Percentiles rank a stretch among this genome's conserved stretches.
Evolutionary conservation across 2,113 vertebrate species (phyloP).

Genomic region (Pseudopodoces humilis): DNA sequence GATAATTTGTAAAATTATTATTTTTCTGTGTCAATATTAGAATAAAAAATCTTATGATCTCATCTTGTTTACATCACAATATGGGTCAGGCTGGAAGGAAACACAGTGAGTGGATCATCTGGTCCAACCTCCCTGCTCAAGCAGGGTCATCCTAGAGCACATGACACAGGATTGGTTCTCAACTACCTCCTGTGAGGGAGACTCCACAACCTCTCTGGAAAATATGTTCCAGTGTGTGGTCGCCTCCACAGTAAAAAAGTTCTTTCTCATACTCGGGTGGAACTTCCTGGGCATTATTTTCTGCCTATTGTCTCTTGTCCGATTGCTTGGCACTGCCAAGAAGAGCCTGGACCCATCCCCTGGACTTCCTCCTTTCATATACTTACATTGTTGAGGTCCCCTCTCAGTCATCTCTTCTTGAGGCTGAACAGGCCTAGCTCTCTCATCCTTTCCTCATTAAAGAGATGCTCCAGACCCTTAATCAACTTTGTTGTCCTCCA

Average conservation of each 20-base stretch:
- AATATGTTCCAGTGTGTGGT: not conserved
- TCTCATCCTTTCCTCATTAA: not conserved
- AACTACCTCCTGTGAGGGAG: not conserved
- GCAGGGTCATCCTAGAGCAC: not conserved
- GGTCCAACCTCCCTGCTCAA: not conserved
- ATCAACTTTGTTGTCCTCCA: not conserved
- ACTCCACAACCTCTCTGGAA: not conserved
- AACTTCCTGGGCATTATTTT: not conserved
- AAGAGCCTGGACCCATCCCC: not conserved
- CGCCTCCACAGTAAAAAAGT: not conserved
- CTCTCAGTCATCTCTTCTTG: not conserved
- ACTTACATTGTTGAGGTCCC: no score
- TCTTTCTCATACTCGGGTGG: not conserved
- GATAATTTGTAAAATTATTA: not conserved
- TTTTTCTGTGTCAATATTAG: not conserved
- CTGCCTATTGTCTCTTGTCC: not conserved
- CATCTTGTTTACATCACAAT: not conserved
- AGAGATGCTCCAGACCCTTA: not conserved
- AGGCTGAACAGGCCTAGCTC: not conserved
- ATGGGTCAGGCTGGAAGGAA: not conserved
- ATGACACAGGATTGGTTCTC: not conserved
- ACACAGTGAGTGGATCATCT: not conserved
- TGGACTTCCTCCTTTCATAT: not conserved
- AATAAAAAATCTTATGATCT: not conserved
- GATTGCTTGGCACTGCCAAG: not conserved